phyloP scores from a whole-genome alignment of 1,140 invertebrate species.

The Prorops nasuta region DNA sequence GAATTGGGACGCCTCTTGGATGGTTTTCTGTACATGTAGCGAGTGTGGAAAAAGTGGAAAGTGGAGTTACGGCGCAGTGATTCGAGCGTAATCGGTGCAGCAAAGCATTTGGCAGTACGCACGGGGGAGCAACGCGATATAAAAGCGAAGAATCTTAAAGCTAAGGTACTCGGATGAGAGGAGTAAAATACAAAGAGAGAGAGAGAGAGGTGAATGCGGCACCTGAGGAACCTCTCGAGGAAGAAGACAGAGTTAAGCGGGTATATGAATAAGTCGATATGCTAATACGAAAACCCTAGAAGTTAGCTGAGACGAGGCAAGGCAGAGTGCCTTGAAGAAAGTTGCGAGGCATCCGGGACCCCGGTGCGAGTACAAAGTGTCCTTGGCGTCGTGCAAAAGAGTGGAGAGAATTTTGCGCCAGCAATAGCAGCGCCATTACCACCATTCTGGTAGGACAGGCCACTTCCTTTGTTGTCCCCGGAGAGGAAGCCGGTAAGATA shows the following conservation, averaged over 20 bases:
- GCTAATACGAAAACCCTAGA: constrained; percentile 43
- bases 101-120: too few relatives aligned
- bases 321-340: constrained; percentile 23
- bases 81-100: too few relatives aligned
- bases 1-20: too few relatives aligned
- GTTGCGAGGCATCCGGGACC: constrained; percentile 26
- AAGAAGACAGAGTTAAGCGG: constrained; percentile 21
- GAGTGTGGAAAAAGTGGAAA: too few relatives aligned
- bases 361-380: constrained; percentile 22
- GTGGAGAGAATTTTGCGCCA: not conserved
- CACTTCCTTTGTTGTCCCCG: constrained; percentile 33
- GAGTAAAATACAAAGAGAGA: too few relatives aligned
- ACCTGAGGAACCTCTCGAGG: too few relatives aligned
- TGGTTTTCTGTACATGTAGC: too few relatives aligned
- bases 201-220: too few relatives aligned
- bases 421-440: constrained; percentile 25
- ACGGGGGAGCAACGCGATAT: too few relatives aligned
- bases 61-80: too few relatives aligned
- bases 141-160: too few relatives aligned
- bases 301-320: constrained; percentile 34
- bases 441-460: constrained; percentile 20
- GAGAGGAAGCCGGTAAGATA: not conserved
- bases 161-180: too few relatives aligned
- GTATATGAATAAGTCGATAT: constrained; percentile 50
- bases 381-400: not conserved